A percentile compares a stretch with the other conserved stretches of the same genome.
Evolutionary conservation across 2,888 invertebrate species (phyloP).

Genomic region (Arrhopalites spinosus): DNA sequence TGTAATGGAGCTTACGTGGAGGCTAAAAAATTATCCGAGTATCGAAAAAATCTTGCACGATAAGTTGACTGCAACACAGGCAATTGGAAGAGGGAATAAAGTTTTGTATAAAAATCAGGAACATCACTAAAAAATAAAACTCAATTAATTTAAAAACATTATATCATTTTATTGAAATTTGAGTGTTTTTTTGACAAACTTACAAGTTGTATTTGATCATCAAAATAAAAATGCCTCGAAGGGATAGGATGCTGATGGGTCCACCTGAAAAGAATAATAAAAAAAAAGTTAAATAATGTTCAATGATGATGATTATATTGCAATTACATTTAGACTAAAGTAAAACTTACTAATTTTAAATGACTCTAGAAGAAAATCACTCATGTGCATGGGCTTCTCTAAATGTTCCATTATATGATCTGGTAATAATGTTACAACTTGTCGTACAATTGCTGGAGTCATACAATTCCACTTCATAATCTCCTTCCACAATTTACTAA

Average conservation of each 20-base stretch:
- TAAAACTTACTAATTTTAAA: constrained; percentile 79
- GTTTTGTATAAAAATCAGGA: constrained; percentile 90
- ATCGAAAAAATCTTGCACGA: constrained; percentile 83
- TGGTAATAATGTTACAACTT: constrained; percentile 77
- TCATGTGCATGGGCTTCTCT: constrained; percentile 78
- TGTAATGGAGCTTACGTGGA: constrained; percentile 73
- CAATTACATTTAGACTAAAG: too few relatives aligned
- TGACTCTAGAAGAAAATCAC: constrained; percentile 90
- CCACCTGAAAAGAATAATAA: constrained; percentile 71
- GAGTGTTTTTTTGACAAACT: constrained; percentile 57
- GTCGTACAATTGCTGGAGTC: constrained; percentile 70
- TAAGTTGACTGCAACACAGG: constrained; percentile 89
- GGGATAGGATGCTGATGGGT: constrained; percentile 82
- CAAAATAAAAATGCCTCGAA: constrained; percentile 88
- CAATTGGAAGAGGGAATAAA: constrained; percentile 93
- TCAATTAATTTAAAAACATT: not conserved
- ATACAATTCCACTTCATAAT: constrained; percentile 73
- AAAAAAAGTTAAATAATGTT: too few relatives aligned
- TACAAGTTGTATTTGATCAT: constrained; percentile 87
- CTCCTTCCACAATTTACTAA: constrained; percentile 68
- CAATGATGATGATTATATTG: too few relatives aligned
- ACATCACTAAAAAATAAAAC: constrained; percentile 69
- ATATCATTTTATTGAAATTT: constrained; percentile 4
- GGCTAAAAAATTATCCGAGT: constrained; percentile 87
- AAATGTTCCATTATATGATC: constrained; percentile 82